Conservation (phyloP, 2,888 invertebrate genomes). For the Listrodromus nycthemerus region DNA sequence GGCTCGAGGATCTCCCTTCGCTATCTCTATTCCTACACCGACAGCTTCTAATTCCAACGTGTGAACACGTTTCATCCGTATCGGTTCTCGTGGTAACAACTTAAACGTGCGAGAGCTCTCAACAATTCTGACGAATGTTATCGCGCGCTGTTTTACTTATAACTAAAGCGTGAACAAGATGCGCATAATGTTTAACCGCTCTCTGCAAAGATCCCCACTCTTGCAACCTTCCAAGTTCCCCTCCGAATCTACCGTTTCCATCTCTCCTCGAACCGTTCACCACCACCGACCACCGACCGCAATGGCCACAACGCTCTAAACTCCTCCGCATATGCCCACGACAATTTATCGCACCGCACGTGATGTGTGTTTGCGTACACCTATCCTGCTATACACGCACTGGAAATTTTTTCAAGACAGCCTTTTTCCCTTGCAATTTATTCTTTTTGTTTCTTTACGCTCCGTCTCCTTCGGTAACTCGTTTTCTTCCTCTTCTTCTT, state of each 20-base stretch:
- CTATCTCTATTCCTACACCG: background rate
- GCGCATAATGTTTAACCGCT: slow-evolving; percentile 78
- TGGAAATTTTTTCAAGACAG: background rate
- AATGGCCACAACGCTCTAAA: background rate
- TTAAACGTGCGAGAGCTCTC: slow-evolving; percentile 5
- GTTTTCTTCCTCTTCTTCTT: background rate
- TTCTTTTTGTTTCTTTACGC: background rate
- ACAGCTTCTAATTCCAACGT: no score
- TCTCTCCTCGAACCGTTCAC: slow-evolving; percentile 19
- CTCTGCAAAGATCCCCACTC: slow-evolving; percentile 48
- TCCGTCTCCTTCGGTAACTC: slow-evolving; percentile 21
- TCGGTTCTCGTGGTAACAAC: background rate
- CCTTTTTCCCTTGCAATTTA: background rate
- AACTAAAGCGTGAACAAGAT: slow-evolving; percentile 74
- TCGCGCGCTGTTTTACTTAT: slow-evolving; percentile 71
- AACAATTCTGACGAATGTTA: slow-evolving; percentile 28
- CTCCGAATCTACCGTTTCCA: slow-evolving; percentile 52
- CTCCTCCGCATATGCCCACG: background rate
- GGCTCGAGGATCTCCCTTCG: background rate
- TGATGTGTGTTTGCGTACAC: slow-evolving; percentile 24
- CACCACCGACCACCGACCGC: background rate
- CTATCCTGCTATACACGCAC: background rate
- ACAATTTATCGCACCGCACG: slow-evolving; percentile 20
- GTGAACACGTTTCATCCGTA: background rate
- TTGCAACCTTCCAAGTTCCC: slow-evolving; percentile 58